Base-by-base conservation (phyloP, 2,797 vertebrate genomes). In the Poeciliopsis presidionis region DNA sequence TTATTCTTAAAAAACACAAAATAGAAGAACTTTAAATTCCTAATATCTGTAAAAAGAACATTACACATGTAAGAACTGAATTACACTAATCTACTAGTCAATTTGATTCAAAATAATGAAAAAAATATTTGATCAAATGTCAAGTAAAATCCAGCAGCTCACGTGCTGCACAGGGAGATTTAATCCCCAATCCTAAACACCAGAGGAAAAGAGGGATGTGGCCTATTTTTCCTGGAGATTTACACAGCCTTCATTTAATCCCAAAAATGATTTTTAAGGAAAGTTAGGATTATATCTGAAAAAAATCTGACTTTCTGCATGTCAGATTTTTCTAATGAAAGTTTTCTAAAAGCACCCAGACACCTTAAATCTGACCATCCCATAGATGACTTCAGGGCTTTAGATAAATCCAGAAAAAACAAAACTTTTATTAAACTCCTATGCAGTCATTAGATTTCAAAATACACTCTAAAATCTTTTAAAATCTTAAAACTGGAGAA, bases 191-290 rank as follows among this genome's bases (percentile, higher is more conserved):
- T 7, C 39, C 39, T 41, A 41, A 41, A 65, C 51, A 11, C 28
- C 74, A 22, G 67, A 53, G 80, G 63, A 81, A 77, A 75, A 77
- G 67, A 4, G 82, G 79, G 80, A 73, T 61, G 73, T 82, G 76
- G 59, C 76, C 73, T 82, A 84, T 81, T 77, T 85, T 77, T 75
- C 11, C 51, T 69, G 22, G 16, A 72, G 43, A 18, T 33, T 53
- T 12, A 30, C 7, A 14, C 65, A 47, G 46, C 6, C 39, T 75
- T 63, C 71, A 28, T 43, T 45, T 46, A 75, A 43, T 75, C 79
- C 70, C 1, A 1, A 20, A 22, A 28, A 46, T 51, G 33, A 59
- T 53, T 71, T 73, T 77, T 47, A 73, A 51, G 7, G 9, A 11
- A 75, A 72, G 4, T 61, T 57, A 1, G 33, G 18, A 51, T 74